Conservation (phyloP, 2,113 vertebrate genomes). For the Crotalus tigris region DNA sequence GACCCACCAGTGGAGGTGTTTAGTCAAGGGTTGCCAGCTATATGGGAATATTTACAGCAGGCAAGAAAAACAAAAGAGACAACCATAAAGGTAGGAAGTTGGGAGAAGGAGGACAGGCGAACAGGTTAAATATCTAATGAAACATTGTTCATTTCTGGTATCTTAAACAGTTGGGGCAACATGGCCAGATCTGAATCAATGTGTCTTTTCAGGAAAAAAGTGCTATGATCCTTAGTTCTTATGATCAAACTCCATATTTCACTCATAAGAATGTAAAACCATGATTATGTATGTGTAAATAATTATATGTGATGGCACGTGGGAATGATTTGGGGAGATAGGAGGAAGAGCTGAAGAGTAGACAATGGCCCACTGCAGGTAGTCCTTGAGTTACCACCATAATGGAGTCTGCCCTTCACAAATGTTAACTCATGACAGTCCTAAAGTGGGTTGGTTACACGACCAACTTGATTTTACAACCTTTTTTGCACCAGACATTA, state of each 20-base stretch:
- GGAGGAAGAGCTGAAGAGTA: background rate
- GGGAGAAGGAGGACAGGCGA: background rate
- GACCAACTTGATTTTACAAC: background rate
- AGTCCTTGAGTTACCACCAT: background rate
- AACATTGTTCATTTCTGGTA: background rate
- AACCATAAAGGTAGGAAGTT: constrained; percentile 53
- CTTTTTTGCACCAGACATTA: background rate
- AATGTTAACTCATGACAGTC: background rate
- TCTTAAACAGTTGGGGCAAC: background rate
- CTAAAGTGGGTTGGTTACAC: background rate
- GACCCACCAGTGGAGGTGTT: constrained; percentile 43
- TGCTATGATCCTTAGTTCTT: background rate
- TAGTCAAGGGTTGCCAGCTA: constrained; percentile 35
- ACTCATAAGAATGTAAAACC: background rate
- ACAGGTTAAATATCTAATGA: background rate
- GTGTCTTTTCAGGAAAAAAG: background rate
- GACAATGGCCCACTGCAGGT: background rate
- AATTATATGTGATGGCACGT: background rate
- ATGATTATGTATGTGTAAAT: background rate
- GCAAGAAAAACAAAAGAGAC: constrained; percentile 1
- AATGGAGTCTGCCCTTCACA: background rate
- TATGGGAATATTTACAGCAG: constrained; percentile 49
- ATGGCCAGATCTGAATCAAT: background rate
- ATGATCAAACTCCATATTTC: background rate
- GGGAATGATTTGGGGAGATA: background rate